These are phyloP conservation scores for Eutrigla gurnardus DNA, from an alignment of 2,797 vertebrate genomes.

Conservation along the genomic window DNA sequence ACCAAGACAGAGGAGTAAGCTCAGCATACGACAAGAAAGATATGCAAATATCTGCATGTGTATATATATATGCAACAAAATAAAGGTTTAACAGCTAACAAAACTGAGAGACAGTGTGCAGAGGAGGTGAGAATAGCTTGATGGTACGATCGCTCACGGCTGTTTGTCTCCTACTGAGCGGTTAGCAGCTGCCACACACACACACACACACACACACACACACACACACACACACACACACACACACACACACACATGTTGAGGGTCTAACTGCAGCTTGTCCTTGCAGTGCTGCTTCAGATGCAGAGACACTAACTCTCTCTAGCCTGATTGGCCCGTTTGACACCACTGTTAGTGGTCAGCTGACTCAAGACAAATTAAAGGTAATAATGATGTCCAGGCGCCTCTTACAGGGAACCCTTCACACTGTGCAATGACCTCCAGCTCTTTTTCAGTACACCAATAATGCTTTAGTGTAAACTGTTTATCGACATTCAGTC, in stretches of 20 bases:
- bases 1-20: neutral
- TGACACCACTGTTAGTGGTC: slow-evolving; percentile 47
- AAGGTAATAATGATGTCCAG: slow-evolving; percentile 57
- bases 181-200: slow-evolving; percentile 35
- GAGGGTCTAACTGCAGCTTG: slow-evolving; percentile 44
- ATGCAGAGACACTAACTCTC: slow-evolving; percentile 24
- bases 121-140: slow-evolving; percentile 29
- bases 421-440: slow-evolving; percentile 49
- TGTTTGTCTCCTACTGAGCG: slow-evolving; percentile 34
- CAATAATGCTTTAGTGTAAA: neutral
- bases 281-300: slow-evolving; percentile 30
- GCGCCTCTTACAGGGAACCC: slow-evolving; percentile 23
- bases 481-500: neutral
- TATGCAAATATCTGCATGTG: neutral
- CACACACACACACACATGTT: slow-evolving; percentile 17
- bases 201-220: neutral
- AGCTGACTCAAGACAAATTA: slow-evolving; percentile 33
- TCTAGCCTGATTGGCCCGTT: slow-evolving; percentile 32
- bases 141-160: slow-evolving; percentile 32
- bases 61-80: neutral
- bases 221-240: neutral
- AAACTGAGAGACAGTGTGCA: slow-evolving; percentile 6
- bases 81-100: slow-evolving; percentile 23
- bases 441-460: slow-evolving; percentile 10
- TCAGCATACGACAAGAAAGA: neutral